Percentiles rank a stretch among this genome's conserved stretches.
phyloP scores from a whole-genome alignment of 2,113 vertebrate genomes.

The Ochotona princeps region DNA sequence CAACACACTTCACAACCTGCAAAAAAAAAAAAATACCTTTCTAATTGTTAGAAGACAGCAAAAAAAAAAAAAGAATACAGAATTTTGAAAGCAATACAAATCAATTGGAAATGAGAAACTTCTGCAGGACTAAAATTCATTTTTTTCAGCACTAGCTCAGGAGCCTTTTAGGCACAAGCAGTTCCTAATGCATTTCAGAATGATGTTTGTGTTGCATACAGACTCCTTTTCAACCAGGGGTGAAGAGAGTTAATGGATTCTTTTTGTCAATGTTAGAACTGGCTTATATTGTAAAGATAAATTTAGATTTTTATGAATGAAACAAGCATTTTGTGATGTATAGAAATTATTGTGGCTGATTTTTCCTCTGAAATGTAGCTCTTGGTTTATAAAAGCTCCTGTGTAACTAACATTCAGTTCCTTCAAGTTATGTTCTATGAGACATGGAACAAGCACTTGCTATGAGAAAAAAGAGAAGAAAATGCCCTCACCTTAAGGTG shows the following conservation, averaged over 20 bases:
- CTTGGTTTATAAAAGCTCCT: not conserved
- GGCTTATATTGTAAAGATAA: slow-evolving; percentile 46
- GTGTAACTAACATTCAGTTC: not conserved
- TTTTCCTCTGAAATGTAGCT: not conserved
- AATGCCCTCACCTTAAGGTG: not conserved
- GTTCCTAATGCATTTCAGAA: not conserved
- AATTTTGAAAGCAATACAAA: slow-evolving; percentile 38
- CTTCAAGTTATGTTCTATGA: not conserved
- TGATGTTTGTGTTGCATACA: not conserved
- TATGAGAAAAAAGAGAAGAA: not conserved
- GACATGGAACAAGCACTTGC: not conserved
- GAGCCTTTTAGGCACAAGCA: not conserved
- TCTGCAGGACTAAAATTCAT: slow-evolving; percentile 51
- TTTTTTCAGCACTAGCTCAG: slow-evolving; percentile 31
- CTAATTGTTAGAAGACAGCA: slow-evolving; percentile 37
- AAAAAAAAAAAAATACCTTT: not conserved
- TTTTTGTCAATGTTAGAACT: slow-evolving; percentile 56
- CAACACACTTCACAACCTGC: not conserved
- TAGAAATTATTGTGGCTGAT: not conserved
- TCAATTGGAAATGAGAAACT: slow-evolving; percentile 66
- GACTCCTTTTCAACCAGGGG: slow-evolving; percentile 9
- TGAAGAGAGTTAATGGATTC: slow-evolving; percentile 44
- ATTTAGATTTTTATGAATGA: slow-evolving; percentile 14
- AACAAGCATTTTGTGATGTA: slow-evolving; percentile 6
- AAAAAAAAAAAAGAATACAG: not conserved